A percentile compares a stretch with the other conserved stretches of the same genome.
These are phyloP conservation scores for Protonibea diacanthus DNA, from an alignment of 2,797 vertebrate species.

Conservation along the genomic window DNA sequence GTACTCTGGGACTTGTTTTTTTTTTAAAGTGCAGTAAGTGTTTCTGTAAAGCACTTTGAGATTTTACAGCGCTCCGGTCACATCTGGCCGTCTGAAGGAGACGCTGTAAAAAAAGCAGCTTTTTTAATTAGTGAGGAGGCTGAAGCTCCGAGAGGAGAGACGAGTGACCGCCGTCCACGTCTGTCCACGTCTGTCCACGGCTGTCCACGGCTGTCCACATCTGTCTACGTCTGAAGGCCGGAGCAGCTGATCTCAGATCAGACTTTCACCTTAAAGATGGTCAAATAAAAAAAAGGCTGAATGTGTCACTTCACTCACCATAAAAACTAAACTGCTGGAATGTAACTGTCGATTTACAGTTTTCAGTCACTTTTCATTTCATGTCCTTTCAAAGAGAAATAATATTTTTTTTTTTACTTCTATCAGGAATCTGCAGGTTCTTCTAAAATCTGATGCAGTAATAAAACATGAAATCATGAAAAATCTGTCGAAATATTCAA, in stretches of 20 bases:
- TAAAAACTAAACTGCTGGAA: background rate
- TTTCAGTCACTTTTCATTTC: background rate
- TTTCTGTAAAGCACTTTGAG: constrained; percentile 67
- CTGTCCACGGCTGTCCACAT: constrained; percentile 38
- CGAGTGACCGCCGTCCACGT: constrained; percentile 45
- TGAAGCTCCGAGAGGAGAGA: constrained; percentile 34
- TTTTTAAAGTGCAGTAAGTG: constrained; percentile 68
- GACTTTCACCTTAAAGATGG: background rate
- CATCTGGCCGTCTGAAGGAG: constrained; percentile 73
- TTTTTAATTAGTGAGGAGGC: constrained; percentile 68
- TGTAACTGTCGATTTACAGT: background rate
- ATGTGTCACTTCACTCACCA: background rate
- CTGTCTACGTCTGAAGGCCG: constrained; percentile 46
- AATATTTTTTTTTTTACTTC: background rate
- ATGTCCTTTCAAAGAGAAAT: background rate
- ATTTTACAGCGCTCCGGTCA: constrained; percentile 68
- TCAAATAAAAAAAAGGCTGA: background rate
- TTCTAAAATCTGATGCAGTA: background rate
- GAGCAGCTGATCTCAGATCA: background rate
- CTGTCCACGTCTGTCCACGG: constrained; percentile 20
- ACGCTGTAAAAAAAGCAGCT: constrained; percentile 61
- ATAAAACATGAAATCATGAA: background rate
- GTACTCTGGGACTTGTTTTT: constrained; percentile 25
- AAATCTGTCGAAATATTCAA: no score
- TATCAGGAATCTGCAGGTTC: background rate